Evolutionary conservation across 2,797 vertebrate species (phyloP), one percentile per base, ranked within the genome.

Genomic region (Sciurus vulgaris): DNA sequence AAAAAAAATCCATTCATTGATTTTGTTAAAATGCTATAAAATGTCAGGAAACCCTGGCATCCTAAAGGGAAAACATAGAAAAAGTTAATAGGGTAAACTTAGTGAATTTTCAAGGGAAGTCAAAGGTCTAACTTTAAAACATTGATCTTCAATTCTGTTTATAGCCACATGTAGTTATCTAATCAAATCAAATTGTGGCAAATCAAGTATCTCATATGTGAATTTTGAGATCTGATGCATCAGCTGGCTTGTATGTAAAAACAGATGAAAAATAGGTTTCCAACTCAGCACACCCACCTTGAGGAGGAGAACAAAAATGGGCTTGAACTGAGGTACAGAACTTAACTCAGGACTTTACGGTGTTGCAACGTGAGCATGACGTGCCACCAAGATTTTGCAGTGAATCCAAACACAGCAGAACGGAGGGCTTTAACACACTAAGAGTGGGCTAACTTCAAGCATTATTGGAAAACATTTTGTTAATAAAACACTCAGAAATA

Each of bases 371-470:
- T n/a, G 30, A 61, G 20, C 44, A 30, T 15, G 47, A 44, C 17
- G 30, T 1, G 11, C 28, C 20, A 49, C 49, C 26, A 47, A 73
- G 70, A n/a, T 44, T 69, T 59, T 56, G 61, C 85, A 70, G n/a
- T 96, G 35, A 90, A 83, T 86, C 65, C 73, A 84, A 92, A 94
- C n/a, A 30, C 2, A 69, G 41, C 79, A 35, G 69, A 84, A 63
- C 13, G 72, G 72, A 87, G 82, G 85, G 12, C 30, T 85, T 88
- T 93, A 17, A 69, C 38, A 77, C 76, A 91, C 49, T 47, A 73
- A 84, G 24, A 22, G 2, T 70, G 7, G 17, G 20, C 7, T 94
- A 86, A 85, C n/a, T 73, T 5, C 33, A 56, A 18, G 41, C 0
- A 28, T 51, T 33, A 79, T 56, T 85, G 76, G 4, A 81, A 89